Percentiles rank a stretch among this genome's conserved stretches.
Conservation (phyloP, 1,140 invertebrate genomes). For the Alviniconcha marisindica region DNA sequence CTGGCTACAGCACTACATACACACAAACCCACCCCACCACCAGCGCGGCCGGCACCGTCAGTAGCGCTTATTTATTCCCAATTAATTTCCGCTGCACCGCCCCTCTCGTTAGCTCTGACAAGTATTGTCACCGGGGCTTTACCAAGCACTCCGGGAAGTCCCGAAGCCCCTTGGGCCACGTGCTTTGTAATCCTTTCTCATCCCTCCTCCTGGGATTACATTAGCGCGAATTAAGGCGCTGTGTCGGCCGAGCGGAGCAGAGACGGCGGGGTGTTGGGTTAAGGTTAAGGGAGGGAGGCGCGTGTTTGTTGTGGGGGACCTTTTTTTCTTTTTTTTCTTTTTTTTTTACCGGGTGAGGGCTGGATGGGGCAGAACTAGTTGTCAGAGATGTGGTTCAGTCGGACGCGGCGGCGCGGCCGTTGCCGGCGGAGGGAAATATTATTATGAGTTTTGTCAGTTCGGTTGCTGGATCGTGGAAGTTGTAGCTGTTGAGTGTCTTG, state of each 20-base stretch:
- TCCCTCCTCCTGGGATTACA: conserved; percentile 38
- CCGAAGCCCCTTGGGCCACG: conserved; percentile 41
- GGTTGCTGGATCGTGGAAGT: not conserved
- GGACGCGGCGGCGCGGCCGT: not conserved
- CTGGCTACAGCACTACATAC: not conserved
- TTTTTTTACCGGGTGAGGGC: no score
- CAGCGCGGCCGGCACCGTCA: conserved; percentile 38
- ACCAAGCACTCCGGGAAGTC: conserved; percentile 34
- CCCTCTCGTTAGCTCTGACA: conserved; percentile 46
- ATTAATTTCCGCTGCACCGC: conserved; percentile 51
- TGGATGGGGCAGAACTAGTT: no score
- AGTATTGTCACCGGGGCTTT: conserved; percentile 43
- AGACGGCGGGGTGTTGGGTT: not conserved
- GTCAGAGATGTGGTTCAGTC: no score
- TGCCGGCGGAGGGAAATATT: not conserved
- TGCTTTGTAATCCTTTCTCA: conserved; percentile 43
- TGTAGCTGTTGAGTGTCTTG: not conserved
- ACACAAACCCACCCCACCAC: conserved; percentile 31
- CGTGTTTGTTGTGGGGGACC: no score
- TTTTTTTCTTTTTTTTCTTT: no score
- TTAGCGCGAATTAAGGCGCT: conserved; percentile 42
- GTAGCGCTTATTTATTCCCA: conserved; percentile 43
- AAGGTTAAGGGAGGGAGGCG: not conserved
- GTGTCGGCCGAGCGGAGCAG: not conserved
- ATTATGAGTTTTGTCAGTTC: not conserved